phyloP scores from a whole-genome alignment of 2,888 invertebrate species.

The Hypolimnas misippus region DNA sequence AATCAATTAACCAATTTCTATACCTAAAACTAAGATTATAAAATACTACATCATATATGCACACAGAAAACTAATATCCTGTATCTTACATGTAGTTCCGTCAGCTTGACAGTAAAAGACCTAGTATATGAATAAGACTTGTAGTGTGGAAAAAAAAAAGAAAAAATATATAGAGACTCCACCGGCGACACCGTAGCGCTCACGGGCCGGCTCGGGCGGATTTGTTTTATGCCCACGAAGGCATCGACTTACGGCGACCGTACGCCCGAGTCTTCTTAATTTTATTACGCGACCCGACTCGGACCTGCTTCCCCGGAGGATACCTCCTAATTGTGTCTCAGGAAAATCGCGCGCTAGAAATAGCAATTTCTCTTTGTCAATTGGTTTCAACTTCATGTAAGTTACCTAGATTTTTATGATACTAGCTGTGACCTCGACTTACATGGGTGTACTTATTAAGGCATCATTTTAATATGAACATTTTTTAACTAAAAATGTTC shows the following conservation, averaged over 20 bases:
- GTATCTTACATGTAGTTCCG: background rate
- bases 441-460: no score
- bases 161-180: constrained; percentile 49
- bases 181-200: constrained; percentile 47
- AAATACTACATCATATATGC: background rate
- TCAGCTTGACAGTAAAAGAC: background rate
- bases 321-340: constrained; percentile 80
- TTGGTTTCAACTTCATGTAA: constrained; percentile 27
- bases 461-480: no score
- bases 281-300: constrained; percentile 77
- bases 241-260: constrained; percentile 76
- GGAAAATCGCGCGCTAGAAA: constrained; percentile 69
- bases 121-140: background rate
- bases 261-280: constrained; percentile 77
- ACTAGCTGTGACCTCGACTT: background rate
- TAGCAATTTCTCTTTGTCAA: constrained; percentile 63
- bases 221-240: constrained; percentile 81
- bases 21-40: no score
- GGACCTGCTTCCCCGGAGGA: constrained; percentile 64
- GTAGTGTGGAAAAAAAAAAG: constrained; percentile 12
- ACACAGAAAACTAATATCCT: background rate
- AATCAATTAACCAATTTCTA: no score
- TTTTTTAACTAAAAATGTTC: no score
- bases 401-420: constrained; percentile 1
- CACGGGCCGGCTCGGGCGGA: constrained; percentile 66